Evolutionary conservation across 2,797 vertebrate species (phyloP), one percentile per base, ranked within the genome.

Genomic region (Lithobates pipiens): DNA sequence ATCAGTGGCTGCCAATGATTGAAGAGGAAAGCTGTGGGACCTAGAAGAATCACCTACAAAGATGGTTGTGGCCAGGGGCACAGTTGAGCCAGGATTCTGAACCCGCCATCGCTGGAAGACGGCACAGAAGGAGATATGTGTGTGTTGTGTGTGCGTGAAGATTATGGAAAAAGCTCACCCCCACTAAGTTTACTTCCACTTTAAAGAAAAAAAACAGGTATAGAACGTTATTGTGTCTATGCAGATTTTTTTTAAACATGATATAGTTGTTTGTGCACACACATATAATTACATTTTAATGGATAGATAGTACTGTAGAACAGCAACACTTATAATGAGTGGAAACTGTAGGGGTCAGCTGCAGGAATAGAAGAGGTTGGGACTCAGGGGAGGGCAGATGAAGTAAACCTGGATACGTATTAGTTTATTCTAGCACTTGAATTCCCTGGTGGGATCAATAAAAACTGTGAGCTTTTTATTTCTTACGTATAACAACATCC

Each of bases 261-360:
- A 54, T 61, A 21, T 23, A 5, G 54, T 61, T 61, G 54, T 61
- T 61, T 61, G 54, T 54, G 16, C 16, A 67, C 27, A 67, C 65
- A 67, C 10, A 29, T 11, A n/a, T 61, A 67, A 29, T 25, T 11
- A 6, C 18, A 54, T 54, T 18, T 54, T 23, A 7, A 21, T 61
- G 78, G 69, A 54, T 80, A 80, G n/a, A 70, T 54, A 71, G 54
- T 9, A 54, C 32, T 80, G 63, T 80, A 61, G 25, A 74, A 44
- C 39, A 61, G 79, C 25, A 7, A 42, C 34, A 81, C 34, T 39
- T 81, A 54, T 81, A 81, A 63, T 23, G 54, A 80, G 39, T 67
- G 42, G 27, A 77, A 82, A 7, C 34, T 70, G 42, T 18, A 61
- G 67, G 76, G 54, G 50, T 42, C 39, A 57, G 50, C 69, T 63